Conservation (phyloP, 92 coral and sea anemone genomes). For the Epizoanthus rinbou region DNA sequence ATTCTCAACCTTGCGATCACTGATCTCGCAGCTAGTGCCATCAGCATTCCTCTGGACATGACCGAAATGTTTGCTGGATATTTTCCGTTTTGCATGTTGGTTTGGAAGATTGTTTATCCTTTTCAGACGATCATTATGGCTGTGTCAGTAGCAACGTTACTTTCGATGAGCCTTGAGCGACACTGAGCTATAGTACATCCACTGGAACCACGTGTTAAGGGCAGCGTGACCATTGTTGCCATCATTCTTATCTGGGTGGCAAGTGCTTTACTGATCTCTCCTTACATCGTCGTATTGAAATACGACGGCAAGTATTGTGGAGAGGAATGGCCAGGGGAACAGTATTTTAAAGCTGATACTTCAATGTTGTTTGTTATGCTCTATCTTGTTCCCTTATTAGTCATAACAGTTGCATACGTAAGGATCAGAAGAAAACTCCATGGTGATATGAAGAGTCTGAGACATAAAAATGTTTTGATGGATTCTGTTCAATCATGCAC, state of each 20-base stretch:
- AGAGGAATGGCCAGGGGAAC: slow-evolving; percentile 76
- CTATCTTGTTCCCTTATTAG: slow-evolving; percentile 71
- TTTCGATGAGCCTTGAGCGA: slow-evolving; percentile 93
- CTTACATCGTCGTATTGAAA: slow-evolving; percentile 73
- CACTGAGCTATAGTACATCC: slow-evolving; percentile 87
- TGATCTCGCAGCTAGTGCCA: slow-evolving; percentile 67
- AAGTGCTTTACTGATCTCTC: slow-evolving; percentile 74
- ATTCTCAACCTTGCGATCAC: slow-evolving; percentile 83
- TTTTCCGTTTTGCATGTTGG: slow-evolving; percentile 81
- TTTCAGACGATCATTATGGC: slow-evolving; percentile 84
- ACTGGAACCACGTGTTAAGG: slow-evolving; percentile 75
- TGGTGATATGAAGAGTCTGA: slow-evolving; percentile 68
- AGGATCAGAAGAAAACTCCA: slow-evolving; percentile 75
- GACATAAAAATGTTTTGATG: slow-evolving; percentile 52
- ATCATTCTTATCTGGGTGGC: slow-evolving; percentile 75
- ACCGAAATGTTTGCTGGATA: slow-evolving; percentile 68
- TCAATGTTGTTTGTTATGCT: slow-evolving; percentile 70
- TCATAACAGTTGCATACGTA: slow-evolving; percentile 69
- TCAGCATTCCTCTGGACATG: slow-evolving; percentile 88
- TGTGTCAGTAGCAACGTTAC: slow-evolving; percentile 80
- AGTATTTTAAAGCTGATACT: slow-evolving; percentile 66
- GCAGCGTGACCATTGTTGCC: slow-evolving; percentile 51
- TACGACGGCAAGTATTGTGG: slow-evolving; percentile 53
- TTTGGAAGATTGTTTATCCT: slow-evolving; percentile 88
- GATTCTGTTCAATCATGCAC: slow-evolving; percentile 45